Percentiles rank a stretch among this genome's conserved stretches.
These are phyloP conservation scores for Orthosia gracilis DNA, from an alignment of 2,888 invertebrate species.

Conservation along the genomic window DNA sequence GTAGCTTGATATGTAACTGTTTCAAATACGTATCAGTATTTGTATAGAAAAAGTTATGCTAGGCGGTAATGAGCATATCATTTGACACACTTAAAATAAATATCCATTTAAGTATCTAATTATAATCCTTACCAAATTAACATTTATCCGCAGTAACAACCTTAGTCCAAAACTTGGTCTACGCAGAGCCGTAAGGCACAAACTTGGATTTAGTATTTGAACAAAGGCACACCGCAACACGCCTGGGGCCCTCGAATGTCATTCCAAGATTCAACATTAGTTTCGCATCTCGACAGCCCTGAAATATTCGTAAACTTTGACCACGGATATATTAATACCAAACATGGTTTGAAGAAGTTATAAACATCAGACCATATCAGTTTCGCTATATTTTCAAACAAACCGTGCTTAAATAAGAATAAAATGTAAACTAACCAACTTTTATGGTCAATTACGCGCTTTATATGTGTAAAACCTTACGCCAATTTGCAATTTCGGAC, in stretches of 20 bases:
- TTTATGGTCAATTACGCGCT: slow-evolving; percentile 45
- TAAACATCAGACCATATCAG: slow-evolving; percentile 53
- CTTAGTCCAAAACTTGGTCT: slow-evolving; percentile 49
- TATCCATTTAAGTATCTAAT: not conserved
- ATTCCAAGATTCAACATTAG: slow-evolving; percentile 84
- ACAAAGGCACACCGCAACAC: slow-evolving; percentile 83
- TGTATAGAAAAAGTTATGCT: slow-evolving; percentile 30
- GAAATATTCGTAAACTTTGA: slow-evolving; percentile 69
- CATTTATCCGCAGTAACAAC: slow-evolving; percentile 19
- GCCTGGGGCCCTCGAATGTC: slow-evolving; percentile 84
- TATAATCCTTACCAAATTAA: slow-evolving; percentile 6
- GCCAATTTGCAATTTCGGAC: slow-evolving; percentile 55
- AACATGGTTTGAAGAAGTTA: slow-evolving; percentile 58
- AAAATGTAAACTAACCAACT: slow-evolving; percentile 26
- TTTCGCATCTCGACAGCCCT: slow-evolving; percentile 79
- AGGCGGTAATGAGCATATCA: slow-evolving; percentile 16
- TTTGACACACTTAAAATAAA: slow-evolving; percentile 15
- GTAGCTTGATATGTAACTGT: slow-evolving; percentile 35
- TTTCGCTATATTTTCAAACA: slow-evolving; percentile 36
- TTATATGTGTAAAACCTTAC: slow-evolving; percentile 45
- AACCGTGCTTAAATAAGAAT: slow-evolving; percentile 42
- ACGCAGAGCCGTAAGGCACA: slow-evolving; percentile 64
- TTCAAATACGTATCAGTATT: slow-evolving; percentile 36
- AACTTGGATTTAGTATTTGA: slow-evolving; percentile 79
- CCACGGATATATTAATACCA: slow-evolving; percentile 60